Evolutionary conservation across 2,113 vertebrate species (phyloP).

Genomic region (Rattus rattus): DNA sequence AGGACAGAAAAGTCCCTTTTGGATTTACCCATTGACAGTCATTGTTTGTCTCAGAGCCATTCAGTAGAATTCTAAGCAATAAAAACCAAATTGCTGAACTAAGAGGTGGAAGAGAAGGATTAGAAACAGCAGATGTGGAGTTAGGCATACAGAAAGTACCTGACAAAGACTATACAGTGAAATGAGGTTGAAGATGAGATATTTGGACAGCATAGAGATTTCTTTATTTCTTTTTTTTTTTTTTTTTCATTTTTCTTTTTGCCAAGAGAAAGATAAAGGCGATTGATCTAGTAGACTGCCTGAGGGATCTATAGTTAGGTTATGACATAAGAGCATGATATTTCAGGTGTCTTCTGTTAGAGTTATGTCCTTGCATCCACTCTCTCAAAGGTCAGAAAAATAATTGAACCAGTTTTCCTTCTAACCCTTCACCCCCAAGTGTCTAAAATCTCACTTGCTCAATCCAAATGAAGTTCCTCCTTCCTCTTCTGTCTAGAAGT

Average conservation of each 20-base stretch:
- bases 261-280: neutral
- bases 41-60: neutral
- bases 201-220: constrained; percentile 1
- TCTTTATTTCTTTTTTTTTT: no score
- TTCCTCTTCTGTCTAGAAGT: neutral
- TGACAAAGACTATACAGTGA: neutral
- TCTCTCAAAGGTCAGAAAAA: neutral
- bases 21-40: neutral
- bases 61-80: neutral
- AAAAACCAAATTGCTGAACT: constrained; percentile 42
- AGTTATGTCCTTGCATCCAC: neutral
- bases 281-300: neutral
- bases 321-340: neutral
- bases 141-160: neutral
- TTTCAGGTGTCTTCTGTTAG: neutral
- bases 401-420: neutral
- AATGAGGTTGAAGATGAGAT: constrained; percentile 10
- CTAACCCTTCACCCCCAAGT: neutral
- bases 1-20: constrained; percentile 43
- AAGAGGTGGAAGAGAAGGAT: neutral
- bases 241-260: no score
- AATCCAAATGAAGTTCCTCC: neutral
- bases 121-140: neutral
- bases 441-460: neutral
- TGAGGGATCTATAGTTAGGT: neutral